Conservation (phyloP, 1,140 invertebrate species). For the Alviniconcha marisindica region DNA sequence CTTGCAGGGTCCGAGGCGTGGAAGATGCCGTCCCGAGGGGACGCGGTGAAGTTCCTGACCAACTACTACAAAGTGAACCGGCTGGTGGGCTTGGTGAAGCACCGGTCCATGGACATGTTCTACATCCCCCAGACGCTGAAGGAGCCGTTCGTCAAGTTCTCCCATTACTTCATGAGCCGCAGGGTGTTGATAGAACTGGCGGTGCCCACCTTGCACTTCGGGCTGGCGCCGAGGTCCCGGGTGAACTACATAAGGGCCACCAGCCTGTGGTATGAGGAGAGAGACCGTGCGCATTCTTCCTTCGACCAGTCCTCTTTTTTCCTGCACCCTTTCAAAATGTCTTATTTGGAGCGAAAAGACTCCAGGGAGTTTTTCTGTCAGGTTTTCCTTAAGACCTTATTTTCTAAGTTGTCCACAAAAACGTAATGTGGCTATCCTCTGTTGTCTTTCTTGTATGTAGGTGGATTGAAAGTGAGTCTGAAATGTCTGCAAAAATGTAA, state of each 20-base stretch:
- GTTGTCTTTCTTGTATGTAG: no score
- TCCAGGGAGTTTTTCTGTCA: constrained; percentile 17
- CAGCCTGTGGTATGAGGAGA: constrained; percentile 15
- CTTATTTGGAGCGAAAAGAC: neutral
- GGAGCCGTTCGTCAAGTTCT: constrained; percentile 8
- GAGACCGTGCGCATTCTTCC: neutral
- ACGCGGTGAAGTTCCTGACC: constrained; percentile 11
- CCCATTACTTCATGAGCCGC: constrained; percentile 17
- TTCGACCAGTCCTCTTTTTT: constrained; percentile 1
- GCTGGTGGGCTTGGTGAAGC: neutral
- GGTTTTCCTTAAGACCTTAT: neutral
- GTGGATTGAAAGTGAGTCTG: no score
- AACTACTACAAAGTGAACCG: constrained; percentile 35
- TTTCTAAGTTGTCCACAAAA: neutral
- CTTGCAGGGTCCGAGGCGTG: constrained; percentile 14
- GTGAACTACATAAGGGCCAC: constrained; percentile 6
- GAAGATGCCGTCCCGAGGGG: neutral
- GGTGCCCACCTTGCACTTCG: constrained; percentile 15
- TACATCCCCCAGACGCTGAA: constrained; percentile 19
- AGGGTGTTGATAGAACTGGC: constrained; percentile 33
- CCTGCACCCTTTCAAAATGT: constrained; percentile 37
- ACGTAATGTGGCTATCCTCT: no score
- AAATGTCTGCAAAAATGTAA: no score
- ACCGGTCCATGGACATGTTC: constrained; percentile 31
- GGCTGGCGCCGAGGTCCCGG: neutral